phyloP scores from a whole-genome alignment of 2,888 invertebrate species.

The Apomyelois bistriatella region DNA sequence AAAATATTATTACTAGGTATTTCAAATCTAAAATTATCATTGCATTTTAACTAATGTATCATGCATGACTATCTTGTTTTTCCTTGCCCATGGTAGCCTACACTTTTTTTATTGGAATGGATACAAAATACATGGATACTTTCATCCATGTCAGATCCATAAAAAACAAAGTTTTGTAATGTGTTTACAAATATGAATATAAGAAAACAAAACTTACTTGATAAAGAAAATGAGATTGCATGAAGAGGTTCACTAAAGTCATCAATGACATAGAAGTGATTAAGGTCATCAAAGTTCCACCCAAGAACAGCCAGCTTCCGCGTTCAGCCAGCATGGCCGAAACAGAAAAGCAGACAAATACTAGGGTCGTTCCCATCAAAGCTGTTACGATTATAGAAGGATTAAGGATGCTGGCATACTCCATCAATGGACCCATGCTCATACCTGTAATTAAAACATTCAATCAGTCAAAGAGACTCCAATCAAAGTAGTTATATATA shows the following conservation, averaged over 20 bases:
- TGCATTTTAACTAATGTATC: too few relatives aligned
- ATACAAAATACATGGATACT: too few relatives aligned
- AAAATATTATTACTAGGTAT: too few relatives aligned
- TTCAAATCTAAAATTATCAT: too few relatives aligned
- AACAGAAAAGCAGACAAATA: constrained; percentile 95
- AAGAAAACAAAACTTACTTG: constrained; percentile 84
- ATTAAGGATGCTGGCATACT: constrained; percentile 88
- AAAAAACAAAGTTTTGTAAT: too few relatives aligned
- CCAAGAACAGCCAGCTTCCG: constrained; percentile 93
- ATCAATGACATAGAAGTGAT: constrained; percentile 89
- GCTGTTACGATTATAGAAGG: constrained; percentile 94
- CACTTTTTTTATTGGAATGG: too few relatives aligned
- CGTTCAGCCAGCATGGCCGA: constrained; percentile 92
- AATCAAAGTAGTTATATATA: neutral
- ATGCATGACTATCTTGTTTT: too few relatives aligned
- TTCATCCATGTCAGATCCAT: too few relatives aligned
- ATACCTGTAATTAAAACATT: constrained; percentile 81
- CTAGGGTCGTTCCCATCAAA: constrained; percentile 89
- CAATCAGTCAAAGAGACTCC: too few relatives aligned
- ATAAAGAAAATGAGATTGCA: constrained; percentile 89
- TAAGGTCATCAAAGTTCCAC: constrained; percentile 91
- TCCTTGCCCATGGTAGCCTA: too few relatives aligned
- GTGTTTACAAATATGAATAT: too few relatives aligned
- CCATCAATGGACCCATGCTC: constrained; percentile 92
- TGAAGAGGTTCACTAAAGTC: constrained; percentile 90